Conservation (phyloP, 2,797 vertebrate genomes). For the Pangasius sanitwongsei region DNA sequence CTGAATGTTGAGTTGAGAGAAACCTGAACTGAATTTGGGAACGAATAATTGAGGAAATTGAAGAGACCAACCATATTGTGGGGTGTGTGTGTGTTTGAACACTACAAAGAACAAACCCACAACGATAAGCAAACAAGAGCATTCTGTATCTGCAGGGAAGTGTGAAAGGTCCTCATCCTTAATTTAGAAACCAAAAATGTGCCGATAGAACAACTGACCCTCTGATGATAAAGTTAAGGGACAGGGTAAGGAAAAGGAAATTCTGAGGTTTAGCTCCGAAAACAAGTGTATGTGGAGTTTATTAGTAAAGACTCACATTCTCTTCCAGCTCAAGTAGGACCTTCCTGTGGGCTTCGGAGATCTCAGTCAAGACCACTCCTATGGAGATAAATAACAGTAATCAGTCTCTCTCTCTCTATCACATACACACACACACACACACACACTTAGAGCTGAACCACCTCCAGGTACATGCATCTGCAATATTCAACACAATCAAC, state of each 20-base stretch:
- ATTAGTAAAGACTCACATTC: constrained; percentile 79
- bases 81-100: neutral
- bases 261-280: neutral
- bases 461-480: constrained; percentile 28
- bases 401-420: constrained; percentile 14
- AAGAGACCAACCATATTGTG: constrained; percentile 24
- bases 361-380: constrained; percentile 92
- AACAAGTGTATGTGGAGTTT: constrained; percentile 2
- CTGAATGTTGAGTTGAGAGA: neutral
- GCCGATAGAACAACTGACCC: neutral
- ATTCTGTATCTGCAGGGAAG: constrained; percentile 6
- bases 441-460: constrained; percentile 24
- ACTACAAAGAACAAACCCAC: neutral
- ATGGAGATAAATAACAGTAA: constrained; percentile 58
- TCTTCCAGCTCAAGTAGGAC: constrained; percentile 91
- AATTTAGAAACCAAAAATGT: neutral
- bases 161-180: neutral
- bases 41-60: constrained; percentile 26
- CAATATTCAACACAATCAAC: constrained; percentile 49
- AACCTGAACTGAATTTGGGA: neutral
- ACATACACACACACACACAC: constrained; percentile 1
- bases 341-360: constrained; percentile 90
- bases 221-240: neutral
- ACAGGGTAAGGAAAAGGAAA: neutral
- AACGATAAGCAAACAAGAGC: neutral